Evolutionary conservation across 2,888 invertebrate species (phyloP).

Genomic region (Biston betularia): DNA sequence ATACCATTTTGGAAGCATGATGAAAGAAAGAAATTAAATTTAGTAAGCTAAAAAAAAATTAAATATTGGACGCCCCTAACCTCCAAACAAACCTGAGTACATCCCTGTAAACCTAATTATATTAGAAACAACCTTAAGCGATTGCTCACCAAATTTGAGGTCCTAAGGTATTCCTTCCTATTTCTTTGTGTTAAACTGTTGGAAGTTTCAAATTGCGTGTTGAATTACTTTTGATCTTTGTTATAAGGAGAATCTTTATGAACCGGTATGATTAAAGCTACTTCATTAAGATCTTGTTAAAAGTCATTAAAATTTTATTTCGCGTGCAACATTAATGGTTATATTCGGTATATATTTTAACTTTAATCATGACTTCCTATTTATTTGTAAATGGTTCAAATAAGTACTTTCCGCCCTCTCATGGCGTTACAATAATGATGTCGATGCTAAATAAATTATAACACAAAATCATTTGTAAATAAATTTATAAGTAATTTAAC

Average conservation of each 20-base stretch:
- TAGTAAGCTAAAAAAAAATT: neutral
- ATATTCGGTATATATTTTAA: slow-evolving; percentile 3
- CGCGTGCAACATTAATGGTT: slow-evolving; percentile 1
- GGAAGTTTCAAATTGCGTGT: slow-evolving; percentile 32
- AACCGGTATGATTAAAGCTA: slow-evolving; percentile 24
- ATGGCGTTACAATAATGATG: too few relatives aligned
- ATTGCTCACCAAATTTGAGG: slow-evolving; percentile 29
- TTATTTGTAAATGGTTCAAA: neutral
- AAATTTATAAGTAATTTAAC: too few relatives aligned
- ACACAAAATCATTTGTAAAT: too few relatives aligned
- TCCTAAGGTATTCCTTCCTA: slow-evolving; percentile 27
- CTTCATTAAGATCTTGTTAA: slow-evolving; percentile 27
- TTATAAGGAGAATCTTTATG: slow-evolving; percentile 24
- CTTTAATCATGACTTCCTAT: neutral
- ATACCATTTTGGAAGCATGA: too few relatives aligned
- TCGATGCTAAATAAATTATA: too few relatives aligned
- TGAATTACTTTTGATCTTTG: slow-evolving; percentile 37
- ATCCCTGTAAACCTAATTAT: slow-evolving; percentile 27
- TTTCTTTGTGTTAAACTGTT: slow-evolving; percentile 33
- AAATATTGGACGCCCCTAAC: neutral
- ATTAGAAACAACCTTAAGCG: slow-evolving; percentile 33
- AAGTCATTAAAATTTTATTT: slow-evolving; percentile 25
- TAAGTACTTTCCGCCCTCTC: too few relatives aligned
- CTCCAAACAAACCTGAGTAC: neutral
- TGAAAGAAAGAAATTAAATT: too few relatives aligned